Evolutionary conservation across 2,113 vertebrate genomes (phyloP).

Genomic region (Narcine bancroftii): DNA sequence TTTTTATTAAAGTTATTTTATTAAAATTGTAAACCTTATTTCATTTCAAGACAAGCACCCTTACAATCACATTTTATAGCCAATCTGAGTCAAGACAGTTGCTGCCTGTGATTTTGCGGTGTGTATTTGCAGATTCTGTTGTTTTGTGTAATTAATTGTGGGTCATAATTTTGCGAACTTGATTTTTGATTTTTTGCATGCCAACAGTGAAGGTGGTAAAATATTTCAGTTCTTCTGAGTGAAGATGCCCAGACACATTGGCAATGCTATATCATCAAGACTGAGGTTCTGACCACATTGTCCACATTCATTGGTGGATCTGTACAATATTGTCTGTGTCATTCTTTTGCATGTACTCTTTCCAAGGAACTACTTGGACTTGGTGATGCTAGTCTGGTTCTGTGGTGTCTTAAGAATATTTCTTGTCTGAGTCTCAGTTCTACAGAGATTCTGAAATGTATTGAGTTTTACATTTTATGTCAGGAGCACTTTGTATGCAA

Average conservation of each 20-base stretch:
- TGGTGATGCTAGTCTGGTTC: background rate
- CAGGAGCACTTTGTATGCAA: background rate
- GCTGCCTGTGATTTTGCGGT: background rate
- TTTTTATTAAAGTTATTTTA: background rate
- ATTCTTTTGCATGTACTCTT: background rate
- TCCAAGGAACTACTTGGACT: background rate
- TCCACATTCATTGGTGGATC: background rate
- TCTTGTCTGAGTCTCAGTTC: background rate
- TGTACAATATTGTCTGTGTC: background rate
- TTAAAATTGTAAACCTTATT: background rate
- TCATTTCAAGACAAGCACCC: background rate
- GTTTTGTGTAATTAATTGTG: constrained; percentile 5
- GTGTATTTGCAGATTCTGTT: background rate
- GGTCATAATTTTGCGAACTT: constrained; percentile 4
- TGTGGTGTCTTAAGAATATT: background rate
- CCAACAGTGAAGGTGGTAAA: background rate
- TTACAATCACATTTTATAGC: background rate
- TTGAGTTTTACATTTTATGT: background rate
- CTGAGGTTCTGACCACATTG: background rate
- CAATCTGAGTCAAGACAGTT: background rate
- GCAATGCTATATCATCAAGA: background rate
- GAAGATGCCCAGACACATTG: background rate
- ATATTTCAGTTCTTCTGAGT: background rate
- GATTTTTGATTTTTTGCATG: background rate
- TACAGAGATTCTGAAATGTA: background rate